A percentile compares a stretch with the other conserved stretches of the same genome.
These are phyloP conservation scores for Dromius quadrimaculatus DNA, from an alignment of 2,888 invertebrate genomes.

Conservation along the genomic window DNA sequence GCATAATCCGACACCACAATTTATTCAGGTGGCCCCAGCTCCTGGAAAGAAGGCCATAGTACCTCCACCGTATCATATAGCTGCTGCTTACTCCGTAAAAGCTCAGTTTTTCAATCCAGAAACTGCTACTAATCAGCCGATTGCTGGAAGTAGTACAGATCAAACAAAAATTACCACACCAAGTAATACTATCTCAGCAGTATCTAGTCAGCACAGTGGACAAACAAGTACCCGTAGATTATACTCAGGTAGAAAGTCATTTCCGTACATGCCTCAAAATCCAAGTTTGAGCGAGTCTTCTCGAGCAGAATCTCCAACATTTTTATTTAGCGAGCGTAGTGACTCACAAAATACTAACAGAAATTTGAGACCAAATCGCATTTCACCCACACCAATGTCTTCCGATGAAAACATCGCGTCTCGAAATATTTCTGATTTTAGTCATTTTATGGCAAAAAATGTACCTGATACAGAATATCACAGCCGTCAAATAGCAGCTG, in stretches of 20 bases:
- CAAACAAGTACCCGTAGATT: not conserved
- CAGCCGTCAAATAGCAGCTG: not conserved
- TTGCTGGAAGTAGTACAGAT: too few species aligned
- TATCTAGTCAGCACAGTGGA: not conserved
- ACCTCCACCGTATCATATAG: conserved; percentile 88
- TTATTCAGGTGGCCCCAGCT: conserved; percentile 27
- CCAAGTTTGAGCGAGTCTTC: not conserved
- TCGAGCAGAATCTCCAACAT: too few species aligned
- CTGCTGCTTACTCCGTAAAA: conserved; percentile 85
- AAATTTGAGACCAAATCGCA: not conserved
- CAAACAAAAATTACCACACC: conserved; percentile 53
- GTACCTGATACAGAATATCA: not conserved
- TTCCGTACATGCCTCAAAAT: not conserved
- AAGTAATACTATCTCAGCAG: not conserved
- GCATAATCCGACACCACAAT: conserved; percentile 48
- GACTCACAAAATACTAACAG: not conserved
- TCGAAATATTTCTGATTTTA: not conserved
- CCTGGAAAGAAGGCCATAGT: conserved; percentile 59
- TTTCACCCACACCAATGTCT: not conserved
- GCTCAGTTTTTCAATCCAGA: conserved; percentile 77
- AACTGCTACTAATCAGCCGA: too few species aligned
- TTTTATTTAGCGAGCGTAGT: conserved; percentile 1
- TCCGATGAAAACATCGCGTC: not conserved
- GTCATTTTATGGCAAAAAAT: not conserved
- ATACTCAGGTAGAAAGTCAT: not conserved